phyloP scores from a whole-genome alignment of 2,113 vertebrate genomes.

The Nymphicus hollandicus region DNA sequence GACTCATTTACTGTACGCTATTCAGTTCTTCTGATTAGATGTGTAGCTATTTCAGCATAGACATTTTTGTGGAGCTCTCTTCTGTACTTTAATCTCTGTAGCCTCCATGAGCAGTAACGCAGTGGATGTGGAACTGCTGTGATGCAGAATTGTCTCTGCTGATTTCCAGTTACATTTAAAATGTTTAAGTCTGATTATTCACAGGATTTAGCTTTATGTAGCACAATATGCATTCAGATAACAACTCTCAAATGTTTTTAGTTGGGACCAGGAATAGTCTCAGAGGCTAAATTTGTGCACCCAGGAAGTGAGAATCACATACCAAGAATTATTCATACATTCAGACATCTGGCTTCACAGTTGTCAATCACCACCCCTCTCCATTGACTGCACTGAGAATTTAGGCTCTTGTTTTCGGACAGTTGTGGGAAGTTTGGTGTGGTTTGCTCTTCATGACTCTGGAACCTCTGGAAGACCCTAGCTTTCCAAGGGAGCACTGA shows the following conservation, averaged over 20 bases:
- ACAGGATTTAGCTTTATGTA: not conserved
- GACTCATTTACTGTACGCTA: not conserved
- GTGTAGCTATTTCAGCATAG: not conserved
- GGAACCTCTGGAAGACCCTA: not conserved
- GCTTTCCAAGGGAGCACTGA: not conserved
- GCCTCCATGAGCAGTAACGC: not conserved
- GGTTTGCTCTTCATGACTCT: not conserved
- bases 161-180: not conserved
- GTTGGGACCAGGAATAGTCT: not conserved
- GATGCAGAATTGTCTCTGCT: not conserved
- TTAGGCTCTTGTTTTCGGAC: not conserved
- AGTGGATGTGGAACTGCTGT: not conserved
- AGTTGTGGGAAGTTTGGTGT: not conserved
- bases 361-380: not conserved
- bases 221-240: not conserved
- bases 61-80: not conserved
- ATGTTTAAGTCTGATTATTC: not conserved
- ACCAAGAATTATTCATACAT: not conserved
- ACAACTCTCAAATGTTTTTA: not conserved
- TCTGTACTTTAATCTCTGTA: not conserved
- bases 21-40: not conserved
- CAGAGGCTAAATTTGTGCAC: slow-evolving; percentile 32
- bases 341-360: slow-evolving; percentile 7
- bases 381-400: not conserved
- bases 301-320: slow-evolving; percentile 3